These are phyloP conservation scores for Ceramica pisi DNA, from an alignment of 2,888 invertebrate species.

Conservation along the genomic window DNA sequence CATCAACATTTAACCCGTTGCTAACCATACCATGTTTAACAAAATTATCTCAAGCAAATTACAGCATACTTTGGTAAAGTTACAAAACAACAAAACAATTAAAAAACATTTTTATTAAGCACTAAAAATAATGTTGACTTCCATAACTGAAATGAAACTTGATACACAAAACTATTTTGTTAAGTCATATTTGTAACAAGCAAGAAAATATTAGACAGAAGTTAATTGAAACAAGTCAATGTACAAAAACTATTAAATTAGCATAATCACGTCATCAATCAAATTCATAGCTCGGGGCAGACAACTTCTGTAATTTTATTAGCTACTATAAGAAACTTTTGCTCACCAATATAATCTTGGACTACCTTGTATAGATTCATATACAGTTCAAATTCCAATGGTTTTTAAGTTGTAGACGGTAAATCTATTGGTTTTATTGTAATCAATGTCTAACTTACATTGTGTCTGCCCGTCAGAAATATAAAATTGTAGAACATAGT, in stretches of 20 bases:
- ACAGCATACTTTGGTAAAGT: not conserved
- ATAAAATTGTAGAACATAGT: constrained; percentile 12
- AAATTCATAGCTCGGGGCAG: constrained; percentile 43
- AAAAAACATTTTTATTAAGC: not conserved
- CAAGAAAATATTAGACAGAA: constrained; percentile 3
- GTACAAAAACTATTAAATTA: constrained; percentile 40
- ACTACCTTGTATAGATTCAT: not conserved
- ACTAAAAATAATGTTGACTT: not conserved
- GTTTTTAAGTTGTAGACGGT: not conserved
- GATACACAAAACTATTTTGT: not conserved
- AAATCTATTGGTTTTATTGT: not conserved
- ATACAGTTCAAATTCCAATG: constrained; percentile 20
- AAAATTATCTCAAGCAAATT: not conserved
- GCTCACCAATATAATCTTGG: not conserved
- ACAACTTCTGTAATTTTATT: constrained; percentile 42
- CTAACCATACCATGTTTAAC: not conserved
- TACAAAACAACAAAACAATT: not conserved
- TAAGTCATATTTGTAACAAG: not conserved
- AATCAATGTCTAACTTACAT: constrained; percentile 18
- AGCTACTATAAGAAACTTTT: not conserved
- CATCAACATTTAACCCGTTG: too few species aligned
- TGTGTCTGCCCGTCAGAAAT: constrained; percentile 13
- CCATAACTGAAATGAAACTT: not conserved
- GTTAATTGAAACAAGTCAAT: not conserved
- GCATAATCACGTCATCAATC: constrained; percentile 53